These are phyloP conservation scores for Asarcornis scutulata DNA, from an alignment of 2,113 vertebrate genomes.

Conservation along the genomic window DNA sequence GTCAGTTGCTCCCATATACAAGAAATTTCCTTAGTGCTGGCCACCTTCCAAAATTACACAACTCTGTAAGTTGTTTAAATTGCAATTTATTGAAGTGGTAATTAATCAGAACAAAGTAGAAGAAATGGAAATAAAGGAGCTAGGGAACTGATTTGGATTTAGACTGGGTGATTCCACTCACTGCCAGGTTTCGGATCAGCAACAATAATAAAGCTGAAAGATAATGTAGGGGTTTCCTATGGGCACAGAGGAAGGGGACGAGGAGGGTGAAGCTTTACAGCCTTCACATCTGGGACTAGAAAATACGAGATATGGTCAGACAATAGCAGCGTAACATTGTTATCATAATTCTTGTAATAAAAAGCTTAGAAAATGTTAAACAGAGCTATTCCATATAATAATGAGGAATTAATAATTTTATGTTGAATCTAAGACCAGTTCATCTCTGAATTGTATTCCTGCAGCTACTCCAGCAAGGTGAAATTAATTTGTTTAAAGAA, in stretches of 20 bases:
- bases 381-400: not conserved
- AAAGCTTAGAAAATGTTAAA: not conserved
- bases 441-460: not conserved
- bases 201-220: not conserved
- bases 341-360: not conserved
- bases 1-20: not conserved
- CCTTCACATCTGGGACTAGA: not conserved
- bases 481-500: not conserved
- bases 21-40: not conserved
- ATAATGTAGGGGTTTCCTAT: not conserved
- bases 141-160: not conserved
- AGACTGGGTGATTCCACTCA: not conserved
- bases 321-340: not conserved
- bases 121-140: not conserved
- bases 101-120: not conserved
- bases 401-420: not conserved
- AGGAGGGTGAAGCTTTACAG: fast-evolving
- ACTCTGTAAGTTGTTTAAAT: not conserved
- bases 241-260: fast-evolving
- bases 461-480: not conserved
- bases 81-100: not conserved
- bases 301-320: not conserved
- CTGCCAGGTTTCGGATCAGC: not conserved
- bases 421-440: not conserved
- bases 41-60: not conserved